Evolutionary conservation across 1,140 invertebrate species (phyloP), one percentile per base, ranked within the genome.

Genomic region (Sarcophaga bullata): DNA sequence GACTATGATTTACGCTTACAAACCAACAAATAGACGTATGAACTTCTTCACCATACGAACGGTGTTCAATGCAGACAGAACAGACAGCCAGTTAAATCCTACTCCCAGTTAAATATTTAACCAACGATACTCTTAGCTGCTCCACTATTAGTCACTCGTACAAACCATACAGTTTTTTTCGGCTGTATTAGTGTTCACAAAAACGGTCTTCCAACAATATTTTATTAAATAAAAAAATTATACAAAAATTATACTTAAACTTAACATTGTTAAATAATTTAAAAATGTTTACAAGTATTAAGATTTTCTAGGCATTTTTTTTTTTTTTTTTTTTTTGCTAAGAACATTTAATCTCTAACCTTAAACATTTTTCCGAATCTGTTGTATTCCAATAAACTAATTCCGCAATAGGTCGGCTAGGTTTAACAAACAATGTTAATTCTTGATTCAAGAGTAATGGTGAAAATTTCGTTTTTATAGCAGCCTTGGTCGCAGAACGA

Each of bases 381-480:
- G 87, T 87, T 13, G 86, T 81, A 80, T 87, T 87, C 89, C 89
- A 90, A 49, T 82, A 81, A 6, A 87, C 87, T 48, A 90, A 80
- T 81, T 90, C 86, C 0, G 89, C 89, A 58, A 90, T 87, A 15
- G 86, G 86, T 11, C 89, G 83, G 50, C 88, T 89, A 0, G 89
- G 87, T 81, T 90, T 90, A n/a, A 90, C 84, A 80, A 90, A 86
- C 0, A 90, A 73, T 8, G 89, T 90, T 47, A 90, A 80, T 0
- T 84, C 85, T 0, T 89, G 85, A 49, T 89, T 90, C 4, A 90
- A 73, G 25, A 86, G 84, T 49, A 90, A 58, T 0, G 88, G 87
- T 11, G 89, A 90, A 68, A 90, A 90, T 80, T 89, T 90, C 46
- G 86, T 90, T n/a, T 85, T 80, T 0, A 90, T 85, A 13, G 85